Conservation (phyloP, 2,113 vertebrate species). For the Actenoides hombroni region DNA sequence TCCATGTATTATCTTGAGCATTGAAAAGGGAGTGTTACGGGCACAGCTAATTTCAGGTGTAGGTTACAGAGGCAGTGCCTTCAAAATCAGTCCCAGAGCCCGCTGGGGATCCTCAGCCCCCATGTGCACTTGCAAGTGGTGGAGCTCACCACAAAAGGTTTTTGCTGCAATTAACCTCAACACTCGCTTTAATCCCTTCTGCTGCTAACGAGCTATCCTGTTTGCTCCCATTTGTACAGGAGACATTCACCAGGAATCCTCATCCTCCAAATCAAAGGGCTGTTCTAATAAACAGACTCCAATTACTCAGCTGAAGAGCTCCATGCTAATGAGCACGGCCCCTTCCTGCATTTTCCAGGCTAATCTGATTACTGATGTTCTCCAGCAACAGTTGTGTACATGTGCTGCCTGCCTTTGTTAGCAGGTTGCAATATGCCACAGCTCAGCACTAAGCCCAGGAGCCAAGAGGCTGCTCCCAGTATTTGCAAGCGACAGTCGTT, state of each 20-base stretch:
- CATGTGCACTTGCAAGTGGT: rapidly evolving
- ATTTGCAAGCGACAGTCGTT: too few species aligned
- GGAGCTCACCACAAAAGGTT: neutral
- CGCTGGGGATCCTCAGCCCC: neutral
- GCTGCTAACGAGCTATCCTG: neutral
- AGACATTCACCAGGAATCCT: neutral
- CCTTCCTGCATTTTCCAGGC: neutral
- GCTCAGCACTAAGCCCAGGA: neutral
- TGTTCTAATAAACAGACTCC: neutral
- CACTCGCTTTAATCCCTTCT: neutral
- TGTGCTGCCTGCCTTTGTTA: rapidly evolving
- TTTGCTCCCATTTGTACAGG: neutral
- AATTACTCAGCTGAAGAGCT: neutral
- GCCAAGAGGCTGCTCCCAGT: neutral
- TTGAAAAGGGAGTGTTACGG: rapidly evolving
- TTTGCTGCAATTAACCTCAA: neutral
- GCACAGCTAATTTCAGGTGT: neutral
- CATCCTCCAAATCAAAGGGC: neutral
- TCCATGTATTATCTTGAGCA: rapidly evolving
- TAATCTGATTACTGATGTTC: neutral
- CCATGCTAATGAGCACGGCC: neutral
- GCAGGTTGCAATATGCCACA: rapidly evolving
- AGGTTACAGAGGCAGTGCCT: neutral
- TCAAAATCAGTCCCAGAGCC: neutral
- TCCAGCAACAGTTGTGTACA: neutral